Conservation (phyloP, 2,797 vertebrate genomes). For the Artibeus jamaicensis region DNA sequence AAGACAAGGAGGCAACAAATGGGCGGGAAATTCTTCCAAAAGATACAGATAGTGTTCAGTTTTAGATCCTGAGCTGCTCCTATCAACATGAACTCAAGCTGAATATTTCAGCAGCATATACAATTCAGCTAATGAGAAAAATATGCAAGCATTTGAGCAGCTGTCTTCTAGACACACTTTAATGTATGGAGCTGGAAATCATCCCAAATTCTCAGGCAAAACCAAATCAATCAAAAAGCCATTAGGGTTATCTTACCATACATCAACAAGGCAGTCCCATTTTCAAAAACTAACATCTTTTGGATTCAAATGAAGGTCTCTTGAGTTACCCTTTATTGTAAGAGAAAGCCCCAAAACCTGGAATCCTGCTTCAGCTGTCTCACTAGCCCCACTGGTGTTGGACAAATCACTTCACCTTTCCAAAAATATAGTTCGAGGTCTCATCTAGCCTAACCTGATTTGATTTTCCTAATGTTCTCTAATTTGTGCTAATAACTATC, state of each 20-base stretch:
- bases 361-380: background rate
- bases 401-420: background rate
- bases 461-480: constrained; percentile 11
- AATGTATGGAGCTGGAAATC: constrained; percentile 54
- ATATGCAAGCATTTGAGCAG: constrained; percentile 30
- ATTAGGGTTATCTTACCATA: constrained; percentile 41
- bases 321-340: background rate
- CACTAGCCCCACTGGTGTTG: background rate
- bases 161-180: constrained; percentile 53
- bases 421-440: background rate
- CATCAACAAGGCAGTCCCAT: constrained; percentile 33
- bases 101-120: constrained; percentile 36
- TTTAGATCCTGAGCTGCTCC: constrained; percentile 18
- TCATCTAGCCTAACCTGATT: background rate
- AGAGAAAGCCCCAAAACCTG: background rate
- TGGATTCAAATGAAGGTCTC: constrained; percentile 1
- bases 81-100: constrained; percentile 37
- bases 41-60: constrained; percentile 14
- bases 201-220: constrained; percentile 51
- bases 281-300: constrained; percentile 50
- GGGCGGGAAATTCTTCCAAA: constrained; percentile 17
- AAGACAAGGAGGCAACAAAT: constrained; percentile 24
- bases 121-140: constrained; percentile 61
- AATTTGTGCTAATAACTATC: background rate
- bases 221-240: constrained; percentile 57